Evolutionary conservation across 2,113 vertebrate species (phyloP).

Genomic region (Hyperoodon ampullatus): DNA sequence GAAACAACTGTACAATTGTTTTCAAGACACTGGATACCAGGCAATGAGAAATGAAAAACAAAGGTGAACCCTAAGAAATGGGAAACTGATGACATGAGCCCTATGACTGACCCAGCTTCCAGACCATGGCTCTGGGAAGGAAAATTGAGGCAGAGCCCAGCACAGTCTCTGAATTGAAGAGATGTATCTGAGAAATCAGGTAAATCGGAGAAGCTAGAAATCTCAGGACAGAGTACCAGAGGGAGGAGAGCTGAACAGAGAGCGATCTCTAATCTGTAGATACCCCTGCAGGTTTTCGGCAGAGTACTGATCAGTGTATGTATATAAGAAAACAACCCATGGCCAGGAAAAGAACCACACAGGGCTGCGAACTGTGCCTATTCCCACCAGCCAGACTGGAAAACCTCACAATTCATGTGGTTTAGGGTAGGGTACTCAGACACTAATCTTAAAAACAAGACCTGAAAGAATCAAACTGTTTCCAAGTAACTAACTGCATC

Average conservation of each 20-base stretch:
- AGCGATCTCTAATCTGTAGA: not conserved
- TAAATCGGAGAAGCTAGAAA: not conserved
- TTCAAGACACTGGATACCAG: not conserved
- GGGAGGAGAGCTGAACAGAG: not conserved
- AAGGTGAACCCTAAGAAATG: not conserved
- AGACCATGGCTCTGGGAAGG: not conserved
- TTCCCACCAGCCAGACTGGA: not conserved
- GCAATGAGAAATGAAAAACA: not conserved
- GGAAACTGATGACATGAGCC: not conserved
- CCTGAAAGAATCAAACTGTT: not conserved
- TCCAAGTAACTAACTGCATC: slow-evolving; percentile 23
- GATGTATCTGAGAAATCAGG: not conserved
- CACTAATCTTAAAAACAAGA: slow-evolving; percentile 38
- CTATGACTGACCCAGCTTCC: not conserved
- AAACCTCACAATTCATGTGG: not conserved
- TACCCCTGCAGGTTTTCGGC: no score
- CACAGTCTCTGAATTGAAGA: not conserved
- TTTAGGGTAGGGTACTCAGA: not conserved
- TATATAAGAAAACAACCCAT: not conserved
- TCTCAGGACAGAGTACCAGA: not conserved
- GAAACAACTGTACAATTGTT: not conserved
- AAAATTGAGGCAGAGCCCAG: not conserved
- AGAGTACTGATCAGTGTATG: not conserved
- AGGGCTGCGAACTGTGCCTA: not conserved
- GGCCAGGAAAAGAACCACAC: not conserved